Base-by-base conservation (phyloP, 2,113 vertebrate species). In the Microcebus jonahi region DNA sequence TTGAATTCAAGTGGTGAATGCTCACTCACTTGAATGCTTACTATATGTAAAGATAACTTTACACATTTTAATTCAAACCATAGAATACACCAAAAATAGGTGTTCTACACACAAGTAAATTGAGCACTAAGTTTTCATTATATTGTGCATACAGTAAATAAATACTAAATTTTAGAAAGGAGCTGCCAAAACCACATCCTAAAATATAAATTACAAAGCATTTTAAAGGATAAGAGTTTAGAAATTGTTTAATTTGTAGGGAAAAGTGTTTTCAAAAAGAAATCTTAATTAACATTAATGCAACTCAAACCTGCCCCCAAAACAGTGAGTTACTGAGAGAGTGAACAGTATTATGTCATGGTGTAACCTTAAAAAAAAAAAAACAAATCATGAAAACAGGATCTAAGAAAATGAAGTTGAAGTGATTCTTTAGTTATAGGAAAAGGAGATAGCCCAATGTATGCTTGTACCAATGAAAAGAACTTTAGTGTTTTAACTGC, bases 211-310 rank as follows among this genome's bases (percentile, higher is more conserved):
- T 57, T 25, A 65, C 17, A 70, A 75, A 77, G 15, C 45, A 77
- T 48, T 53, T 15, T 42, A 71, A 67, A 77, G 21, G 21, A n/a
- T 42, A 50, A 70, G 29, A 82, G 20, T 7, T 88, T 17, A 90
- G 12, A 81, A 29, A 31, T 82, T 57, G 59, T 71, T 81, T 94
- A 29, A 75, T 67, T 68, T 90, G 48, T 75, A 15, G 39, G 27
- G n/a, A 91, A 71, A 89, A 36, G 27, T 88, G 17, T 79, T 81
- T 76, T 79, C 55, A 77, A 87, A 90, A 90, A 50, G 11, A 94
- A n/a, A 71, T 11, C 79, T 81, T 57, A 71, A 13, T 86, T 42
- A 96, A 20, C 50, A 86, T 14, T 73, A 76, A 29, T 10, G 27
- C 39, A 65, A 48, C 75, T 65, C 45, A 94, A 92, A 57, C 20